Percentiles rank a stretch among this genome's conserved stretches.
Evolutionary conservation across 2,113 vertebrate genomes (phyloP).

Genomic region (Poeciliopsis prolifica): DNA sequence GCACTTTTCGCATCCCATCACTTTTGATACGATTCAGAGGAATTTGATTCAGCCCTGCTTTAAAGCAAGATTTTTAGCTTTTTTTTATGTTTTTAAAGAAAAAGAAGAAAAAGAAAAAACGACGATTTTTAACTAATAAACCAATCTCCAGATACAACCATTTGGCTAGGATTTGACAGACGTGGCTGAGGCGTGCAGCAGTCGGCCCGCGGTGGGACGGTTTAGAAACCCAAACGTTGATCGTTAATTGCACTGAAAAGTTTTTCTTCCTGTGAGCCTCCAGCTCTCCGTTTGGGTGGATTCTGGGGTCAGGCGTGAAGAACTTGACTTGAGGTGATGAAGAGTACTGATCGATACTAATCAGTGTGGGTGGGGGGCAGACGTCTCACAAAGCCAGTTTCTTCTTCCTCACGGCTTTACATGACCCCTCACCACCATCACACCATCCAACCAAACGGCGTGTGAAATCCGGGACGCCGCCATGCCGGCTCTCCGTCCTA

Average conservation of each 20-base stretch:
- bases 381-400: slow-evolving; percentile 20
- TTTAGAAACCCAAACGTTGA: slow-evolving; percentile 18
- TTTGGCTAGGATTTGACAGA: slow-evolving; percentile 42
- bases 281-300: slow-evolving; percentile 9
- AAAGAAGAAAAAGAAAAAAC: not conserved
- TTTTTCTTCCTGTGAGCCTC: slow-evolving; percentile 23
- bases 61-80: slow-evolving; percentile 58
- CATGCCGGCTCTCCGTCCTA: slow-evolving; percentile 83
- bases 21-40: slow-evolving; percentile 71
- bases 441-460: not conserved
- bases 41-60: slow-evolving; percentile 72
- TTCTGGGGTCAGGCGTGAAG: slow-evolving; percentile 3
- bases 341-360: slow-evolving; percentile 46
- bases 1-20: slow-evolving; percentile 74
- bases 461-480: slow-evolving; percentile 23
- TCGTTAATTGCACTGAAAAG: slow-evolving; percentile 28
- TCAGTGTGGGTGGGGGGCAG: slow-evolving; percentile 52
- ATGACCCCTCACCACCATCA: slow-evolving; percentile 10
- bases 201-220: slow-evolving; percentile 20
- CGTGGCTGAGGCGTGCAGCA: slow-evolving; percentile 36
- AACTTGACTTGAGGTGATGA: slow-evolving; percentile 25
- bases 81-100: slow-evolving; percentile 60
- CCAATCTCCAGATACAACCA: slow-evolving; percentile 42
- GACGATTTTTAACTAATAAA: slow-evolving; percentile 72
- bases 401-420: slow-evolving; percentile 41